These are phyloP conservation scores for Pseudocheirus occidentalis DNA, from an alignment of 2,797 vertebrate species.

Conservation along the genomic window DNA sequence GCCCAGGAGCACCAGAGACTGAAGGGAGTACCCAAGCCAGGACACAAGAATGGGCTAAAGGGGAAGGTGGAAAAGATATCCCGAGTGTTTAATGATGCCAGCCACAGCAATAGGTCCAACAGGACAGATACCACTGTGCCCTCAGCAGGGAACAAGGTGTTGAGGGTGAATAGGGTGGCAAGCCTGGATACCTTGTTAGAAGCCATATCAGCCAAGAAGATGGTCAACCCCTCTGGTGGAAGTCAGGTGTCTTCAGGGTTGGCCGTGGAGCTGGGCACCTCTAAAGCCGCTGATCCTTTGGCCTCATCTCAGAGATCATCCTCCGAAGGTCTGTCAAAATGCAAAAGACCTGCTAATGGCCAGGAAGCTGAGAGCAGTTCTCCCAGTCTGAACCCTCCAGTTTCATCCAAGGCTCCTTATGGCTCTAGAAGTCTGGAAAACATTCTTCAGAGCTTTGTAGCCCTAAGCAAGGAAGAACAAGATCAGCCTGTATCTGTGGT, in stretches of 20 bases:
- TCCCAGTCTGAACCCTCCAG: conserved; percentile 80
- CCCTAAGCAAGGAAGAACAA: conserved; percentile 74
- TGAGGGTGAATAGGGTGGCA: conserved; percentile 80
- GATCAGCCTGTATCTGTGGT: conserved; percentile 67
- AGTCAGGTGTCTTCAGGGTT: conserved; percentile 82
- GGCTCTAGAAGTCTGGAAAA: conserved; percentile 83
- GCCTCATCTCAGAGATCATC: conserved; percentile 72
- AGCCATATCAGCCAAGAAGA: conserved; percentile 45
- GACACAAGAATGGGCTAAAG: conserved; percentile 85
- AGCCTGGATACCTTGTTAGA: conserved; percentile 83
- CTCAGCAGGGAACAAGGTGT: conserved; percentile 82
- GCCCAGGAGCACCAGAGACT: conserved; percentile 91
- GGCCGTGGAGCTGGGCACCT: conserved; percentile 61
- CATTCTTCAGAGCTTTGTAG: conserved; percentile 77
- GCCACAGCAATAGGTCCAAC: conserved; percentile 85
- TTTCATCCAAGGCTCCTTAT: conserved; percentile 84
- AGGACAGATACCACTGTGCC: conserved; percentile 75
- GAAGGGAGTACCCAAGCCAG: conserved; percentile 86
- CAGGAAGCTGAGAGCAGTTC: conserved; percentile 86
- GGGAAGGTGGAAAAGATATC: conserved; percentile 87
- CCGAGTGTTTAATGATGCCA: conserved; percentile 86
- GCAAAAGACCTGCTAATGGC: conserved; percentile 80
- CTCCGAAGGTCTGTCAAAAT: conserved; percentile 88
- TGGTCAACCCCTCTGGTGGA: conserved; percentile 85
- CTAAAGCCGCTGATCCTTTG: conserved; percentile 58